phyloP scores from a whole-genome alignment of 2,888 invertebrate genomes.

The Fragum sueziense region DNA sequence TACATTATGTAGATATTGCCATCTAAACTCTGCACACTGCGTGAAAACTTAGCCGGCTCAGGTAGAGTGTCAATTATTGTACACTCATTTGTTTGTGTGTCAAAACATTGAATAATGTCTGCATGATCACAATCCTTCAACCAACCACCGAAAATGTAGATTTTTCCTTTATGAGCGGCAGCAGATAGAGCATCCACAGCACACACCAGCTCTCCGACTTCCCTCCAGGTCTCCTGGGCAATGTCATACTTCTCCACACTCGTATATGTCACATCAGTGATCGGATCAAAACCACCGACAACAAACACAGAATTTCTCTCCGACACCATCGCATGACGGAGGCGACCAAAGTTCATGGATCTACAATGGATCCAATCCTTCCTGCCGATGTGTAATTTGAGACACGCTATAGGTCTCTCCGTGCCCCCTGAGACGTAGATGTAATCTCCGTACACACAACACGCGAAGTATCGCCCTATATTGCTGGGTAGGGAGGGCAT shows the following conservation, averaged over 20 bases:
- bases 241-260: constrained; percentile 60
- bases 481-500: constrained; percentile 59
- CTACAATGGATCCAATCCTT: constrained; percentile 62
- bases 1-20: constrained; percentile 61
- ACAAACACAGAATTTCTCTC: constrained; percentile 58
- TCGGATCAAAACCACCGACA: constrained; percentile 61
- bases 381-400: constrained; percentile 56
- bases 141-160: constrained; percentile 63
- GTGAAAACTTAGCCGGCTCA: constrained; percentile 60
- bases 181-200: constrained; percentile 61
- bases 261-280: constrained; percentile 58
- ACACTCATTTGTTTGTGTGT: constrained; percentile 53
- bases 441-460: constrained; percentile 61
- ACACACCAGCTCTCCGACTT: constrained; percentile 57
- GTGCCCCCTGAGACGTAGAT: constrained; percentile 62
- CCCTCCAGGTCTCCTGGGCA: constrained; percentile 62
- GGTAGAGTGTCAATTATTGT: constrained; percentile 59
- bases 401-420: constrained; percentile 58
- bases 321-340: constrained; percentile 59
- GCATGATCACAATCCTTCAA: constrained; percentile 60
- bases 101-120: constrained; percentile 59
- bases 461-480: constrained; percentile 61
- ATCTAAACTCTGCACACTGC: constrained; percentile 54
- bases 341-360: constrained; percentile 60
- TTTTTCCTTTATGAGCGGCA: constrained; percentile 56